Percentiles rank a stretch among this genome's conserved stretches.
Conservation (phyloP, 2,888 invertebrate genomes). For the Tanypteryx hageni region DNA sequence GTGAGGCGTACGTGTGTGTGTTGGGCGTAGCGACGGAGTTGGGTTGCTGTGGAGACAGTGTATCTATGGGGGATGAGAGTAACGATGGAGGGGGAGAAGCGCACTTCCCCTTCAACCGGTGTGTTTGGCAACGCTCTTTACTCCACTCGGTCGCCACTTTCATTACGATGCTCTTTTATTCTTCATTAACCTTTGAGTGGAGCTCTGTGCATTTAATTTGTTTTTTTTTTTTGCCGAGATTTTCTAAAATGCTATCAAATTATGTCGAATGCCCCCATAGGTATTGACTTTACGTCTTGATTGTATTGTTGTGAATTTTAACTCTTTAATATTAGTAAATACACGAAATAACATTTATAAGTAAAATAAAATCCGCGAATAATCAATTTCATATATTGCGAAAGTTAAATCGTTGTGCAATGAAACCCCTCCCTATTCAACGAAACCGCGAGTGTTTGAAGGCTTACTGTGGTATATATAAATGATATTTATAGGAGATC, state of each 20-base stretch:
- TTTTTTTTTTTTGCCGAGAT: not conserved
- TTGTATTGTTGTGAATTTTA: not conserved
- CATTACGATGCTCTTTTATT: slow-evolving; percentile 15
- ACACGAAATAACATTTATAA: too few relatives aligned
- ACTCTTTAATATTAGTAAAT: too few relatives aligned
- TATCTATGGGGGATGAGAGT: not conserved
- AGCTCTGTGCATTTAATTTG: not conserved
- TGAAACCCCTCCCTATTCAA: too few relatives aligned
- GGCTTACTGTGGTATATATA: too few relatives aligned
- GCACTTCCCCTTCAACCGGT: not conserved
- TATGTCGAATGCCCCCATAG: not conserved
- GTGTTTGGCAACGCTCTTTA: not conserved
- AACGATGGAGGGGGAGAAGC: too few relatives aligned
- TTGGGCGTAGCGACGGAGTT: not conserved
- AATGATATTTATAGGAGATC: too few relatives aligned
- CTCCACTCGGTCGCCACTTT: not conserved
- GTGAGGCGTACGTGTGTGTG: not conserved
- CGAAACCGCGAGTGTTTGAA: too few relatives aligned
- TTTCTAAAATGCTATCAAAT: not conserved
- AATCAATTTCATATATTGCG: too few relatives aligned
- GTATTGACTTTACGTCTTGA: not conserved
- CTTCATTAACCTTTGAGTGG: not conserved
- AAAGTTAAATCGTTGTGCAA: too few relatives aligned
- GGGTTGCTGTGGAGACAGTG: too few relatives aligned
- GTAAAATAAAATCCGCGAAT: too few relatives aligned